phyloP scores from a whole-genome alignment of 2,113 vertebrate genomes.

The Pomatorhinus ruficollis region DNA sequence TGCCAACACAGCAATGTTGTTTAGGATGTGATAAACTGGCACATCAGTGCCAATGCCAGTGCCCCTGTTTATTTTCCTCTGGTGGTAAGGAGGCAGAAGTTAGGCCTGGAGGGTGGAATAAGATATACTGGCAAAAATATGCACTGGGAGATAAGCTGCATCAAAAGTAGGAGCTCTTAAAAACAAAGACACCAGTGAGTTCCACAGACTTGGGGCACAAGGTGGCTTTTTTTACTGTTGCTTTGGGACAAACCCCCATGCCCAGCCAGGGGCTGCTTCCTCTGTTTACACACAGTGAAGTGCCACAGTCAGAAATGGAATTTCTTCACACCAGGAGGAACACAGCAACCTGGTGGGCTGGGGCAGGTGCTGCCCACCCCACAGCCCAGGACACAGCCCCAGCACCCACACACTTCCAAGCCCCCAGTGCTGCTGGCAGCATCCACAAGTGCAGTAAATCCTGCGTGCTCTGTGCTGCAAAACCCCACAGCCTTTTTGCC shows the following conservation, averaged over 20 bases:
- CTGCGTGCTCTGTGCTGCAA: not conserved
- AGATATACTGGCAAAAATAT: conserved; percentile 5
- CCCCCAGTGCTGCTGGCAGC: not conserved
- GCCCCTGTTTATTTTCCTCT: not conserved
- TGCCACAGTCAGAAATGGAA: fast-evolving
- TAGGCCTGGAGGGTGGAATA: not conserved
- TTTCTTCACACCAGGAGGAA: not conserved
- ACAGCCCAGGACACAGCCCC: not conserved
- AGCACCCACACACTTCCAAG: not conserved
- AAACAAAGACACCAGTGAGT: not conserved
- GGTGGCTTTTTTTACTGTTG: not conserved
- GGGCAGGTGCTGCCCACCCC: not conserved
- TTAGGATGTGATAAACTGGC: not conserved
- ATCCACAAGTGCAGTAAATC: not conserved
- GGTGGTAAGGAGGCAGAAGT: not conserved
- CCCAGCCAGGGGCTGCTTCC: not conserved
- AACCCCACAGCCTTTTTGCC: not conserved
- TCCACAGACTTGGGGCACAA: not conserved
- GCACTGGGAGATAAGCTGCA: conserved; percentile 33
- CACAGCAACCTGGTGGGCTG: not conserved
- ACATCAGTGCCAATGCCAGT: not conserved
- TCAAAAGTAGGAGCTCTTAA: not conserved
- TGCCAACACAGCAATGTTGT: not conserved
- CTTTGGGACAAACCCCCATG: not conserved
- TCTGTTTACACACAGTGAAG: not conserved